Conservation (phyloP, 2,888 invertebrate genomes). For the Andrena dorsata region DNA sequence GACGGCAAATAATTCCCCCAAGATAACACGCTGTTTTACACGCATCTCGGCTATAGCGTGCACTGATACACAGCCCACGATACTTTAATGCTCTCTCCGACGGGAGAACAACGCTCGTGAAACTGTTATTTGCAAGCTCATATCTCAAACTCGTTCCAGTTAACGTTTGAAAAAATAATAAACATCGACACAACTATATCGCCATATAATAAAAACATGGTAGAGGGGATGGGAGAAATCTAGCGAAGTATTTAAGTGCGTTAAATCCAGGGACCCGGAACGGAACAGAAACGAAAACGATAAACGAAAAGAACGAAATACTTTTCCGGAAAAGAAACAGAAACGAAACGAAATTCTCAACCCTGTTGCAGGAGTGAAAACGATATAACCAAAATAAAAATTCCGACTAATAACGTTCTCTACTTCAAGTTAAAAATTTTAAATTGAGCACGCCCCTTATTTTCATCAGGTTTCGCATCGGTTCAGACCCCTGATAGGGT, state of each 20-base stretch:
- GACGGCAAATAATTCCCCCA: neutral
- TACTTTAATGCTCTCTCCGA: neutral
- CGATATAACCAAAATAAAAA: too few relatives aligned
- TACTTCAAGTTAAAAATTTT: too few relatives aligned
- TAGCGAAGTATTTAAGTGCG: neutral
- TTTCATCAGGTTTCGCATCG: too few relatives aligned
- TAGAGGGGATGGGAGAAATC: neutral
- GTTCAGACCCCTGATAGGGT: too few relatives aligned
- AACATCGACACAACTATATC: neutral
- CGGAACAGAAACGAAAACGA: too few relatives aligned
- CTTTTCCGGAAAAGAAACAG: too few relatives aligned
- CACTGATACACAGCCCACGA: neutral
- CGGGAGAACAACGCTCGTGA: neutral
- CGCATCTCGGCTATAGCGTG: neutral
- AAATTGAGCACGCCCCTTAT: too few relatives aligned
- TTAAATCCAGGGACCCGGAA: too few relatives aligned
- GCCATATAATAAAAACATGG: neutral
- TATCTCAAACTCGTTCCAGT: neutral
- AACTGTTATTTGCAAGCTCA: neutral
- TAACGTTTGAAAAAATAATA: neutral
- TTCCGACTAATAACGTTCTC: too few relatives aligned
- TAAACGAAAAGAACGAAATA: too few relatives aligned
- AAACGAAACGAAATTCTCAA: too few relatives aligned
- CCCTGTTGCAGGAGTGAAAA: too few relatives aligned
- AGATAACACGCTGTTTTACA: constrained; percentile 9